These are phyloP conservation scores for Cyclina sinensis DNA, from an alignment of 1,140 invertebrate species.

Conservation along the genomic window DNA sequence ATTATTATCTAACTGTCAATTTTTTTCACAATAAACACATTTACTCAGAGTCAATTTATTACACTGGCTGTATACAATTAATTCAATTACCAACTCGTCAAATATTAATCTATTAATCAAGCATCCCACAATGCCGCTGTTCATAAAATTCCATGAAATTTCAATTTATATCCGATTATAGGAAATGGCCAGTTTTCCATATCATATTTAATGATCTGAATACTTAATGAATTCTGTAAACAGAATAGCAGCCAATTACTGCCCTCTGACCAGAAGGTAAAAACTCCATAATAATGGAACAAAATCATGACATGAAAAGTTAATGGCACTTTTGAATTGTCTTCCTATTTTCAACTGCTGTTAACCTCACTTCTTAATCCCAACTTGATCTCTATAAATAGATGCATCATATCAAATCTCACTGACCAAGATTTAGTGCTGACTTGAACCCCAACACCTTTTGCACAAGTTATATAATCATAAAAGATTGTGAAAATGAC, in stretches of 20 bases:
- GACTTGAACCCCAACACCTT: too few species aligned
- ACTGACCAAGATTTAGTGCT: too few species aligned
- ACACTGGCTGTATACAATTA: background rate
- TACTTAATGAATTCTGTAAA: background rate
- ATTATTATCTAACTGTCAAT: background rate
- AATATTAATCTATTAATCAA: constrained; percentile 41
- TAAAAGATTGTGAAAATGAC: too few species aligned
- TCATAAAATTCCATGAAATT: constrained; percentile 26
- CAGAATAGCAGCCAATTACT: background rate
- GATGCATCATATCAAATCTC: too few species aligned
- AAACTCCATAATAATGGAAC: background rate
- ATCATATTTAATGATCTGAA: constrained; percentile 19
- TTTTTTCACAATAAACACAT: background rate
- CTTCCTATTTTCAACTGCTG: too few species aligned
- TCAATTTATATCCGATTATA: constrained; percentile 5
- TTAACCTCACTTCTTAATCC: too few species aligned
- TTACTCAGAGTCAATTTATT: background rate
- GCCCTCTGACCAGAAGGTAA: background rate
- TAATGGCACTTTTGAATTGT: background rate
- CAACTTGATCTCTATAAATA: too few species aligned
- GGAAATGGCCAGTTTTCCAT: background rate
- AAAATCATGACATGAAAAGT: background rate
- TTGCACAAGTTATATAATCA: too few species aligned
- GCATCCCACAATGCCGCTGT: background rate
- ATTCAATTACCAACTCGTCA: constrained; percentile 6